phyloP scores from a whole-genome alignment of 2,888 invertebrate genomes.

The Cremastinae sp. region DNA sequence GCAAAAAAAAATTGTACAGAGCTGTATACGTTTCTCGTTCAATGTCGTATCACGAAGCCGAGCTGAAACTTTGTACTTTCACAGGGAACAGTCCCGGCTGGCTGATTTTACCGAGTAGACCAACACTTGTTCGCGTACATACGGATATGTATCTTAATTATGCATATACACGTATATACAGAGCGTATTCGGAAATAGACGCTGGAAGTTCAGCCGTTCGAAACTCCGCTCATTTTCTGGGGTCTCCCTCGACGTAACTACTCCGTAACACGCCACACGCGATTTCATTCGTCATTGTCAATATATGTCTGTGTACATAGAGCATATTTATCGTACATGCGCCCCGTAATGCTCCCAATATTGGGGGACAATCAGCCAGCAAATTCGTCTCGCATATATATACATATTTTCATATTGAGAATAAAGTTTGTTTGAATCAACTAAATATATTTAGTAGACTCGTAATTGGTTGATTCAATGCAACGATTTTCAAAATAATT shows the following conservation, averaged over 20 bases:
- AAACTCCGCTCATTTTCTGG: conserved; percentile 59
- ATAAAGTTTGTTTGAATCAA: no score
- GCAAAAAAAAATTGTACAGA: background rate
- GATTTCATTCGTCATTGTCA: conserved; percentile 52
- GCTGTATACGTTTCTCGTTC: conserved; percentile 35
- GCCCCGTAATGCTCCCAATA: background rate
- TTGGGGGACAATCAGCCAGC: conserved; percentile 6
- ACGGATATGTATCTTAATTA: conserved; percentile 18
- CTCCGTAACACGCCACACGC: conserved; percentile 62
- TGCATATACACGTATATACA: background rate
- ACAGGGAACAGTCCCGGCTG: conserved; percentile 59
- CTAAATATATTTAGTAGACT: no score
- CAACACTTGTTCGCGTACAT: conserved; percentile 3
- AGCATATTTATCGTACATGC: background rate
- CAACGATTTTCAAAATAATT: no score
- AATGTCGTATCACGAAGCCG: conserved; percentile 51
- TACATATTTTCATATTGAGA: no score
- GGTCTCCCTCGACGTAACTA: conserved; percentile 56
- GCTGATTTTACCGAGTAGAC: conserved; percentile 46
- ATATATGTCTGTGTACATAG: conserved; percentile 11
- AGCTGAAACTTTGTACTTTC: conserved; percentile 51
- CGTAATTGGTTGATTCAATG: no score
- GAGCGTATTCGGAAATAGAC: background rate
- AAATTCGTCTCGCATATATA: conserved; percentile 39
- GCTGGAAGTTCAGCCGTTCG: conserved; percentile 54